These are phyloP conservation scores for Sciaenops ocellatus DNA, from an alignment of 2,797 vertebrate genomes.

Conservation along the genomic window DNA sequence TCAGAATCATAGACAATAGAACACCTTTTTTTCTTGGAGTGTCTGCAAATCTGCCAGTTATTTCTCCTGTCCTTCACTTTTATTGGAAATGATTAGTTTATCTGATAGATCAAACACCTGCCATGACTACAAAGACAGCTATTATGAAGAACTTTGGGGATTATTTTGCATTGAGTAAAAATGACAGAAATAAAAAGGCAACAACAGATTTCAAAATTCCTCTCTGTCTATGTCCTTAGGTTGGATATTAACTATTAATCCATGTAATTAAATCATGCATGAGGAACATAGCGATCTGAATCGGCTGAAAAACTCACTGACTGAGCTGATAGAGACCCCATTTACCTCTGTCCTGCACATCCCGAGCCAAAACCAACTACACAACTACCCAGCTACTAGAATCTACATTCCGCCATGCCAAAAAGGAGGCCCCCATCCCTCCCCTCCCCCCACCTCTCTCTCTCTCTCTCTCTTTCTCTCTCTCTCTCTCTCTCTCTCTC, in stretches of 20 bases:
- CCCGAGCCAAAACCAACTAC: conserved; percentile 75
- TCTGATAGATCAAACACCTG: conserved; percentile 75
- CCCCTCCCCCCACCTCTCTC: conserved; percentile 23
- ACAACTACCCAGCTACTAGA: conserved; percentile 72
- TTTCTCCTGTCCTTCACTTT: conserved; percentile 64
- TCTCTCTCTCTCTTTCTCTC: conserved; percentile 26
- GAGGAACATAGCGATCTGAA: conserved; percentile 44
- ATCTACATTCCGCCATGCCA: conserved; percentile 73
- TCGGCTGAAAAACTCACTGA: conserved; percentile 41
- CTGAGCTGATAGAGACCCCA: conserved; percentile 69
- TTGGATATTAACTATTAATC: conserved; percentile 42
- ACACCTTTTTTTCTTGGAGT: conserved; percentile 56
- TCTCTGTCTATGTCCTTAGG: conserved; percentile 8
- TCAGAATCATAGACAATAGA: conserved; percentile 68
- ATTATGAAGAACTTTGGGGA: conserved; percentile 42
- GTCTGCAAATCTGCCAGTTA: conserved; percentile 61
- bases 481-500: conserved; percentile 27
- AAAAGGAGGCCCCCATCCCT: conserved; percentile 77
- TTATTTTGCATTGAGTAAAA: conserved; percentile 34
- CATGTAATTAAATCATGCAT: conserved; percentile 50
- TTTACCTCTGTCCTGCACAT: conserved; percentile 74
- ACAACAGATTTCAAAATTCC: conserved; percentile 12
- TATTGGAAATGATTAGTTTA: conserved; percentile 68
- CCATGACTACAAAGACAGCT: conserved; percentile 54
- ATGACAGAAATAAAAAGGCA: conserved; percentile 33